Base-by-base conservation (phyloP, 2,797 vertebrate species). In the Anableps anableps region DNA sequence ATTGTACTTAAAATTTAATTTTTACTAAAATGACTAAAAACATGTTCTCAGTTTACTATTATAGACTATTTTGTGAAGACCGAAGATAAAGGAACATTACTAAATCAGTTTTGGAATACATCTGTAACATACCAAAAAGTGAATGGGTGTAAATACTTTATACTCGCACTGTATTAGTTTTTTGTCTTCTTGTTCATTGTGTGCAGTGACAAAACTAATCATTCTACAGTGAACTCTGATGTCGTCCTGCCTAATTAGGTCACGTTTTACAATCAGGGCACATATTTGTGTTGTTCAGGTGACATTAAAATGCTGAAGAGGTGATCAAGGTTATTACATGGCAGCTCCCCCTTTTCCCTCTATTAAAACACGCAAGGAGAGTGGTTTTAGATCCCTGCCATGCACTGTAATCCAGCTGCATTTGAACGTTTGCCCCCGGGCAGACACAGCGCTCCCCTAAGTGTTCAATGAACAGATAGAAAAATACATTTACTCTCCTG, bases 401-500 rank as follows among this genome's bases (percentile, higher is more conserved):
- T 86, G 75, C 19, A 10, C 47, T 60, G 7, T 23, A 77, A 74
- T 89, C 51, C 23, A 72, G 78, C 82, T 83, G 86, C 86, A 86
- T 88, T 51, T 81, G 76, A 79, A 73, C 75, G 21, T 74, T 74
- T 82, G 50, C 80, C 83, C 81, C 83, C 78, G 78, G 89, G 85
- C 84, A 78, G 66, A 80, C 74, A 70, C 48, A 89, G 79, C 77
- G 80, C 77, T 81, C 74, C 60, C 50, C 47, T 74, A 74, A 70
- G 80, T 80, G 75, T 80, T 90, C 73, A 58, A 48, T 10, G n/a
- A 85, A 87, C 66, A 68, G 72, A 85, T 75, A 84, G 75, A 79
- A 89, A 86, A 81, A 79, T 26, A 1, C 80, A 83, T 88, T 87
- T 83, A 89, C 82, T 88, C 74, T 80, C 58, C 80, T 53, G 51